Evolutionary conservation across 2,797 vertebrate genomes (phyloP).

Genomic region (Onychomys arenicola): DNA sequence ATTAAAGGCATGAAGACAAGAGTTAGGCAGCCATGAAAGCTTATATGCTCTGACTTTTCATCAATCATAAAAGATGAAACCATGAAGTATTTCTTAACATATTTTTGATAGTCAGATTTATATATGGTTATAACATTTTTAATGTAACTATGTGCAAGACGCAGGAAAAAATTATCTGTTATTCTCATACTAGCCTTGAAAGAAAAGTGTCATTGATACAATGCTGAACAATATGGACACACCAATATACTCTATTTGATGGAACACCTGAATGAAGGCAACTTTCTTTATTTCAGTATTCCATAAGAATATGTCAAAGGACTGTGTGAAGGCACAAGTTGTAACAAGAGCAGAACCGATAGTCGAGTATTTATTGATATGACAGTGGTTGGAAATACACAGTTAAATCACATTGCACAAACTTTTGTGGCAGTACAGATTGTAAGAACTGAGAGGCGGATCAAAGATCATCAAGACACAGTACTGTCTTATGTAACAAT

Average conservation of each 20-base stretch:
- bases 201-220: neutral
- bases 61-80: neutral
- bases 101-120: neutral
- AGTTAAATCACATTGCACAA: constrained; percentile 18
- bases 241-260: neutral
- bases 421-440: constrained; percentile 58
- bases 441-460: constrained; percentile 78
- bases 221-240: neutral
- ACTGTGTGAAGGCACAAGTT: fast-evolving
- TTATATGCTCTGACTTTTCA: neutral
- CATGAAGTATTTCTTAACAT: neutral
- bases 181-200: neutral
- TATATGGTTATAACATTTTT: neutral
- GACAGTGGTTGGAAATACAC: constrained; percentile 52
- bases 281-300: neutral
- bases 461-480: constrained; percentile 70
- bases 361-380: neutral
- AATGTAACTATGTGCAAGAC: neutral
- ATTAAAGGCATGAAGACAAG: fast-evolving
- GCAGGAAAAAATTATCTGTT: neutral
- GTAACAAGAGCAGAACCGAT: neutral
- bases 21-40: neutral
- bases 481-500: constrained; percentile 62
- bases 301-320: neutral
- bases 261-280: neutral